phyloP scores from a whole-genome alignment of 2,888 invertebrate species.

The Ormyrus rosae region DNA sequence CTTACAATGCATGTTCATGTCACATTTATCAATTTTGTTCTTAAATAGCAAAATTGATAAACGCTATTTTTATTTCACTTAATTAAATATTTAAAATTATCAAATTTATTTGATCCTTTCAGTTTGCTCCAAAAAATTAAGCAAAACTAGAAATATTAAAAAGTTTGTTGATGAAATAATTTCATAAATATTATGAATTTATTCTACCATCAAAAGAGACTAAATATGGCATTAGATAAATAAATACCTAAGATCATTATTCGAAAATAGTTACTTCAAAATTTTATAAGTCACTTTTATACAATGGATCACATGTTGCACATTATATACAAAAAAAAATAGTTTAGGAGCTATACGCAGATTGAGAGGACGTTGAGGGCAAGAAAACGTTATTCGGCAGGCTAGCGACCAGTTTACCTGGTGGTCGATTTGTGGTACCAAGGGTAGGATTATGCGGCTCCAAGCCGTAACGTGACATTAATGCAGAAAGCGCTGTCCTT shows the following conservation, averaged over 20 bases:
- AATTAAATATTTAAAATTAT: slow-evolving; percentile 3
- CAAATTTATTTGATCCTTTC: not conserved
- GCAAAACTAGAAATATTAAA: slow-evolving; percentile 8
- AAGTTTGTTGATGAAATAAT: slow-evolving; percentile 16
- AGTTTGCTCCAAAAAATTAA: slow-evolving; percentile 5
- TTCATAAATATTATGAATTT: slow-evolving; percentile 29
- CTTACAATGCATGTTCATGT: slow-evolving; percentile 11
- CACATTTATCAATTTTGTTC: slow-evolving; percentile 3
- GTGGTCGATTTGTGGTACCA: slow-evolving; percentile 70
- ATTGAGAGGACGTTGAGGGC: slow-evolving; percentile 70
- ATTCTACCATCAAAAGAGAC: slow-evolving; percentile 21
- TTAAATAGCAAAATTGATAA: slow-evolving; percentile 5
- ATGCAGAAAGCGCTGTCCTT: slow-evolving; percentile 76
- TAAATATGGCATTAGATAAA: slow-evolving; percentile 32
- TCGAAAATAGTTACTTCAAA: slow-evolving; percentile 38
- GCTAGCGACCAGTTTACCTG: slow-evolving; percentile 71
- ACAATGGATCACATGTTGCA: slow-evolving; percentile 45
- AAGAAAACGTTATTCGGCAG: slow-evolving; percentile 68
- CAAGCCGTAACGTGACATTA: slow-evolving; percentile 77
- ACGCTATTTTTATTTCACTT: not conserved
- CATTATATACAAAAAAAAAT: slow-evolving; percentile 55
- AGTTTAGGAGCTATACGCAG: slow-evolving; percentile 67
- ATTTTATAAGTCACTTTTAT: slow-evolving; percentile 26
- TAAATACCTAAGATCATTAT: slow-evolving; percentile 20
- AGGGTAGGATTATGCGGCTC: slow-evolving; percentile 71